Percentiles rank a stretch among this genome's conserved stretches.
Conservation (phyloP, 2,797 vertebrate genomes). For the Hyperoplus immaculatus region DNA sequence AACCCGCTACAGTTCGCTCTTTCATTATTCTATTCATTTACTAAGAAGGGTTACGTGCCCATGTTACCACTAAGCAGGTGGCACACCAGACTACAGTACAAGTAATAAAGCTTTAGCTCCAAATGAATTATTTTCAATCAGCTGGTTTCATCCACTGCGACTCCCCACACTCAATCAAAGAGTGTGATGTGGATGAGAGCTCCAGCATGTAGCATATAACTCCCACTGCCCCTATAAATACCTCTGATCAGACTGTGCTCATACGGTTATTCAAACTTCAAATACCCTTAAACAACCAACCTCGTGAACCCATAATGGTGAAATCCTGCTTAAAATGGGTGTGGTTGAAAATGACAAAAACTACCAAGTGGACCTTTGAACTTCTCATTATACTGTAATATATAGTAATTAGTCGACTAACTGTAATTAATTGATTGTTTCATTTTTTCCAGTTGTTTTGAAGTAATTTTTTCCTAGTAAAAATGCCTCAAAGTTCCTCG, state of each 20-base stretch:
- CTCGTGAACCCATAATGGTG: not conserved
- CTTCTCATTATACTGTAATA: not conserved
- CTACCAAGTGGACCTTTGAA: not conserved
- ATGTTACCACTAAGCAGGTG: not conserved
- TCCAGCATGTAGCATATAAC: conserved; percentile 40
- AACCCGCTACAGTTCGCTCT: conserved; percentile 25
- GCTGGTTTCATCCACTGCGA: conserved; percentile 14
- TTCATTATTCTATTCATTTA: conserved; percentile 30
- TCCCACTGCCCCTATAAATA: conserved; percentile 74
- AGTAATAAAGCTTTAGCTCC: not conserved
- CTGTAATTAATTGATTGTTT: too few relatives aligned
- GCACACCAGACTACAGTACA: not conserved
- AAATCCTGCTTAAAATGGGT: conserved; percentile 9
- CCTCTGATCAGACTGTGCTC: conserved; percentile 33
- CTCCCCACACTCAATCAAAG: conserved; percentile 16
- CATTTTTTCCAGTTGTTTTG: too few relatives aligned
- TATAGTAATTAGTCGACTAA: too few relatives aligned
- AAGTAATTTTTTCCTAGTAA: not conserved
- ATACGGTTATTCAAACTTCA: conserved; percentile 39
- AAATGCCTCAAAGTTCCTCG: not conserved
- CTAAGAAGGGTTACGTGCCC: not conserved
- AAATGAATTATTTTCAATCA: conserved; percentile 9
- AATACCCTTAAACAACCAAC: not conserved
- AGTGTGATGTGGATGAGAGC: conserved; percentile 50
- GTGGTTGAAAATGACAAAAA: not conserved